phyloP scores from a whole-genome alignment of 2,888 invertebrate genomes.

The Pomacea canaliculata region DNA sequence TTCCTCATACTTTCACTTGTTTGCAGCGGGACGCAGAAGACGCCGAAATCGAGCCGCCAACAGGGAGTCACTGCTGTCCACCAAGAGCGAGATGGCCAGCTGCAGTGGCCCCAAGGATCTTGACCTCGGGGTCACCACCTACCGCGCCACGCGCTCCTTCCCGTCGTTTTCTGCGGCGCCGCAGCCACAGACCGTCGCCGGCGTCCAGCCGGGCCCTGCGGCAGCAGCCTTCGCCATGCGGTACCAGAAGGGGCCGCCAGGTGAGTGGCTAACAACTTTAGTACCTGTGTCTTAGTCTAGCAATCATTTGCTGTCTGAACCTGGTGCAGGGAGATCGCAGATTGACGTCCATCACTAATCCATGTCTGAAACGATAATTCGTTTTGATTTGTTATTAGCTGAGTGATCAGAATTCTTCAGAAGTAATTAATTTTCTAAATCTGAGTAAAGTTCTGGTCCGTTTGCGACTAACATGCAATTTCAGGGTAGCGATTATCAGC shows the following conservation, averaged over 20 bases:
- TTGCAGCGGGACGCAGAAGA: not conserved
- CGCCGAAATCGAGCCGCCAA: conserved; percentile 8
- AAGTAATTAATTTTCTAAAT: too few relatives aligned
- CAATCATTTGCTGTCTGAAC: too few relatives aligned
- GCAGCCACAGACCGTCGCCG: conserved; percentile 3
- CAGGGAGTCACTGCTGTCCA: conserved; percentile 20
- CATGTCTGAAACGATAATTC: too few relatives aligned
- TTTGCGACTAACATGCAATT: too few relatives aligned
- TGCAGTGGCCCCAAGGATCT: conserved; percentile 25
- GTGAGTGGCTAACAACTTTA: not conserved
- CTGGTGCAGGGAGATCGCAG: too few relatives aligned
- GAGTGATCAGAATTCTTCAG: too few relatives aligned
- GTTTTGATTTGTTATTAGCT: too few relatives aligned
- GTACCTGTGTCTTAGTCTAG: too few relatives aligned
- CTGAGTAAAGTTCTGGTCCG: too few relatives aligned
- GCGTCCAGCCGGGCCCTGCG: not conserved
- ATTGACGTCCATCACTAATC: too few relatives aligned
- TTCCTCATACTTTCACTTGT: not conserved
- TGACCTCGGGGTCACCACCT: conserved; percentile 28
- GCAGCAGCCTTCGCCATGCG: conserved; percentile 15
- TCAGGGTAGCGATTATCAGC: too few relatives aligned
- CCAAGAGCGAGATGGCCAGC: conserved; percentile 24
- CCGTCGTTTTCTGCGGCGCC: conserved; percentile 18
- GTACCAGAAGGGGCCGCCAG: conserved; percentile 22
- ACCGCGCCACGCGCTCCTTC: conserved; percentile 26